phyloP scores from a whole-genome alignment of 37 sponge, comb jelly and placozoan species.

The Beroe ovata region DNA sequence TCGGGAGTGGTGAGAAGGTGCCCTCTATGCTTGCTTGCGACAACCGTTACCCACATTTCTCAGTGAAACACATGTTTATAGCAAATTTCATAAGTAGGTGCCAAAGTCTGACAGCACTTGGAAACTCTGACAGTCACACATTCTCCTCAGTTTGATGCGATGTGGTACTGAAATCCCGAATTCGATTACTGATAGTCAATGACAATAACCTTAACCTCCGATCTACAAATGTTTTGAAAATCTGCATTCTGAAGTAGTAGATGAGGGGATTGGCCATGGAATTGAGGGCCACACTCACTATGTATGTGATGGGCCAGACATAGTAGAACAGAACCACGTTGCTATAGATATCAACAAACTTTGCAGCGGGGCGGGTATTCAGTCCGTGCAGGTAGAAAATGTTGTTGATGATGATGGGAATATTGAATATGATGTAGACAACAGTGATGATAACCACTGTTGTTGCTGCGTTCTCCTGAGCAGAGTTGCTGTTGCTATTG shows the following conservation, averaged over 20 bases:
- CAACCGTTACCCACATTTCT: too few relatives aligned
- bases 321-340: neutral
- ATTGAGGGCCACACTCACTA: conserved; percentile 31
- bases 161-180: too few relatives aligned
- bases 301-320: neutral
- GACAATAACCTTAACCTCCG: neutral
- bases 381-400: neutral
- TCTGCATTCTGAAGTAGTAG: conserved; percentile 21
- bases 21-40: too few relatives aligned
- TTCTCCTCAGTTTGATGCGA: too few relatives aligned
- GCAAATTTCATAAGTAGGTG: too few relatives aligned
- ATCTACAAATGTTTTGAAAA: conserved; percentile 1
- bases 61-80: too few relatives aligned
- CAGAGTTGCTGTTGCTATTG: neutral
- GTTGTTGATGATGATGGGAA: neutral
- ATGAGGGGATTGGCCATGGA: neutral
- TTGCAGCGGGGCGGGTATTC: neutral
- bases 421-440: conserved; percentile 20
- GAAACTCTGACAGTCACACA: too few relatives aligned
- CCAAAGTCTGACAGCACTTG: too few relatives aligned
- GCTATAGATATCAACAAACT: neutral
- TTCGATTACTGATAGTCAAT: neutral
- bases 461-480: neutral
- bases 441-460: neutral
- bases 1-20: too few relatives aligned